Evolutionary conservation across 2,888 invertebrate species (phyloP).

Genomic region (Rhamnusium bicolor): DNA sequence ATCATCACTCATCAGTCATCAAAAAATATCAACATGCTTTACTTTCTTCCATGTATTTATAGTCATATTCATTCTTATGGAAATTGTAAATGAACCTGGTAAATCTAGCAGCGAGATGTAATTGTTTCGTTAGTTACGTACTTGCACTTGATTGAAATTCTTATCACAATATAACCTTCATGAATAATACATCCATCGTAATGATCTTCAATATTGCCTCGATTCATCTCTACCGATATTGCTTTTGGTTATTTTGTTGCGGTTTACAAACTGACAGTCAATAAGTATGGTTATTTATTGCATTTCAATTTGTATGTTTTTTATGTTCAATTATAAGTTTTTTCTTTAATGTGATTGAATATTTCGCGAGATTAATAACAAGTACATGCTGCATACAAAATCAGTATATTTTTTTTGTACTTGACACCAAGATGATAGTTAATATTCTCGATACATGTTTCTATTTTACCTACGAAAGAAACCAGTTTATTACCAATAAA

Average conservation of each 20-base stretch:
- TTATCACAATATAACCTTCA: conserved; percentile 26
- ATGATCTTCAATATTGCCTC: conserved; percentile 31
- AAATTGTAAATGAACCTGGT: conserved; percentile 29
- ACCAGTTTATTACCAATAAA: too few species aligned
- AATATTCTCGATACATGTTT: too few species aligned
- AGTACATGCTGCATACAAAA: too few species aligned
- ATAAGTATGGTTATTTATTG: conserved; percentile 32
- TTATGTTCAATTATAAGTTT: conserved; percentile 18
- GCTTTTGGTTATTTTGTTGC: conserved; percentile 31
- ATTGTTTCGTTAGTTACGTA: conserved; percentile 30
- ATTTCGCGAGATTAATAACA: not conserved
- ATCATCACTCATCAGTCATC: not conserved
- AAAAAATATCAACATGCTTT: not conserved
- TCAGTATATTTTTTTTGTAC: too few species aligned
- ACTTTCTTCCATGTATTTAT: conserved; percentile 1
- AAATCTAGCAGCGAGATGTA: conserved; percentile 29
- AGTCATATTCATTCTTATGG: conserved; percentile 12
- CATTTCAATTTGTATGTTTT: conserved; percentile 27
- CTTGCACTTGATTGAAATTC: conserved; percentile 31
- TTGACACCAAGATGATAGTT: too few species aligned
- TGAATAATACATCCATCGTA: conserved; percentile 26
- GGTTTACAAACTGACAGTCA: conserved; percentile 24
- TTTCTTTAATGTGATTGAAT: conserved; percentile 2
- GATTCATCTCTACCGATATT: conserved; percentile 30
- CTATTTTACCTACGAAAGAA: too few species aligned